Evolutionary conservation across 37 sponge, comb jelly and placozoan species (phyloP).

Genomic region (Beroe forskalii): DNA sequence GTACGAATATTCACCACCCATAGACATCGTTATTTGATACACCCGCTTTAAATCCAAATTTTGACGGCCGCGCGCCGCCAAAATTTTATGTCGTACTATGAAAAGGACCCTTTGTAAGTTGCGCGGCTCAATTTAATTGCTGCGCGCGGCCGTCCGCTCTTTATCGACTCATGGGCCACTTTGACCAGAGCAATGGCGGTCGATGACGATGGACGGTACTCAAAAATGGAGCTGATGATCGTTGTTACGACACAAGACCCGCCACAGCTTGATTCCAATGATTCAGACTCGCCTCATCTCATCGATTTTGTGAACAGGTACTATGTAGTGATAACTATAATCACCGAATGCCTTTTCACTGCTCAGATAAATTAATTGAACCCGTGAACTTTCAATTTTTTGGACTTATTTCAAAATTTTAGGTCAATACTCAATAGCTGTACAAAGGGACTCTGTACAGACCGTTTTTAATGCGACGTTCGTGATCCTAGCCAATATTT

Average conservation of each 20-base stretch:
- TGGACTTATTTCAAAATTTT: neutral
- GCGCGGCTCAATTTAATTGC: neutral
- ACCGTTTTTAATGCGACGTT: too few relatives aligned
- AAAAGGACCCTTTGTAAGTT: neutral
- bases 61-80: neutral
- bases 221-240: conserved; percentile 39
- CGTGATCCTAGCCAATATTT: too few relatives aligned
- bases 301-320: conserved; percentile 14
- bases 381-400: too few relatives aligned
- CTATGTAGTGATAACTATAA: too few relatives aligned
- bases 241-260: neutral
- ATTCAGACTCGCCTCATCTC: neutral
- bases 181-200: neutral
- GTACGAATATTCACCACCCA: too few relatives aligned
- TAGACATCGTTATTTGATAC: too few relatives aligned
- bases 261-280: neutral
- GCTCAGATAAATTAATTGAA: too few relatives aligned
- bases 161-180: neutral
- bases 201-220: neutral
- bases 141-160: too few relatives aligned
- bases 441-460: too few relatives aligned
- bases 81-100: neutral
- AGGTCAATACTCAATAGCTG: neutral
- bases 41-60: neutral
- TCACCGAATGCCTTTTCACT: too few relatives aligned